phyloP scores from a whole-genome alignment of 2,888 invertebrate genomes.

The Pristionchus mayeri region DNA sequence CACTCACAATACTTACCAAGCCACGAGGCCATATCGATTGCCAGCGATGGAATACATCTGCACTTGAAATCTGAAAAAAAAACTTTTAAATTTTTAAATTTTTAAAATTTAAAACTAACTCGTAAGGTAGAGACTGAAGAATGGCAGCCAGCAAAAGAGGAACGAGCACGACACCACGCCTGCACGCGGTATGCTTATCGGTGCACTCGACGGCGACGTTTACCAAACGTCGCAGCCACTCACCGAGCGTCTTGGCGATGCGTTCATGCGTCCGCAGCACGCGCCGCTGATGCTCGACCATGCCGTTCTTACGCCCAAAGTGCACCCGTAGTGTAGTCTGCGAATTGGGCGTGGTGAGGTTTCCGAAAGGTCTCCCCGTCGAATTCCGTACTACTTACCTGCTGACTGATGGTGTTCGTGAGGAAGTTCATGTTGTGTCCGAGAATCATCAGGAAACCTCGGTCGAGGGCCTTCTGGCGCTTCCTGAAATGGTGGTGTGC shows the following conservation, averaged over 20 bases:
- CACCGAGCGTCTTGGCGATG: slow-evolving; percentile 80
- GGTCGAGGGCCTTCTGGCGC: slow-evolving; percentile 72
- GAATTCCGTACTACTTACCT: slow-evolving; percentile 54
- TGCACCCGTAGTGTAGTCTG: slow-evolving; percentile 75
- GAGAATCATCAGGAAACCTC: slow-evolving; percentile 75
- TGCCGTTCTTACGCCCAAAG: slow-evolving; percentile 74
- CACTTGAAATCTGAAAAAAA: slow-evolving; percentile 72
- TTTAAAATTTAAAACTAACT: slow-evolving; percentile 71
- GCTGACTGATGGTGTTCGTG: slow-evolving; percentile 74
- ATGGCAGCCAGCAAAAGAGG: slow-evolving; percentile 81
- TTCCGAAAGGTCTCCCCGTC: not conserved
- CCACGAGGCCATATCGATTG: slow-evolving; percentile 75
- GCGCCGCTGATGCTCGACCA: slow-evolving; percentile 75
- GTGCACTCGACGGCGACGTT: not conserved
- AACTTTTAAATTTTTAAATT: not conserved
- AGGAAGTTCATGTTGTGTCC: slow-evolving; percentile 76
- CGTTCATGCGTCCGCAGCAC: slow-evolving; percentile 78
- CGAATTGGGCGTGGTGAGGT: slow-evolving; percentile 36
- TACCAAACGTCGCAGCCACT: not conserved
- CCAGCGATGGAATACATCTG: slow-evolving; percentile 72
- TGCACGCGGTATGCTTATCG: not conserved
- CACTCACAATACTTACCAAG: slow-evolving; percentile 62
- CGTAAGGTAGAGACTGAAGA: slow-evolving; percentile 81
- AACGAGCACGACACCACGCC: slow-evolving; percentile 81
- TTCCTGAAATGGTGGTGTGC: slow-evolving; percentile 55